These are phyloP conservation scores for Digitonthophagus gazella DNA, from an alignment of 2,888 invertebrate species.

Conservation along the genomic window DNA sequence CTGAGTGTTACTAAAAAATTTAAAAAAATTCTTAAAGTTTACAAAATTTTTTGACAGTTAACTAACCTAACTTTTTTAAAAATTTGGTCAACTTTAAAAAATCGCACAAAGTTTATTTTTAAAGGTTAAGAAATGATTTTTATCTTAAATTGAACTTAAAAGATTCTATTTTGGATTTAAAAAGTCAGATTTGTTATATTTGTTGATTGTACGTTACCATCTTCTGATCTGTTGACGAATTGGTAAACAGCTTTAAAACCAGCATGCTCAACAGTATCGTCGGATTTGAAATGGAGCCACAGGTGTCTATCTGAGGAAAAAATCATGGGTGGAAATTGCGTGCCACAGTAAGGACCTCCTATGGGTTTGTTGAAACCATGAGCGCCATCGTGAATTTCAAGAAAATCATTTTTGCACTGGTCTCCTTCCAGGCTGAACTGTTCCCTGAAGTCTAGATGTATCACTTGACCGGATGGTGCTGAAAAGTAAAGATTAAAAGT, in stretches of 20 bases:
- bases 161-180: no score
- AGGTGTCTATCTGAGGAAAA: constrained; percentile 71
- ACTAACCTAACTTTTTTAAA: no score
- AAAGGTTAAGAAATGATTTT: no score
- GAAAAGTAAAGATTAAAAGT: constrained; percentile 36
- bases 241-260: constrained; percentile 79
- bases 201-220: constrained; percentile 56
- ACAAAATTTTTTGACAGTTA: no score
- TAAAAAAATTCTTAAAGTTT: no score
- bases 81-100: no score
- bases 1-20: no score
- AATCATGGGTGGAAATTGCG: constrained; percentile 69
- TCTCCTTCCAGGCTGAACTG: constrained; percentile 71
- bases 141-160: no score
- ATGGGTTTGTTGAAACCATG: constrained; percentile 70
- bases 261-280: constrained; percentile 74
- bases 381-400: constrained; percentile 80
- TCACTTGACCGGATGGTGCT: constrained; percentile 62
- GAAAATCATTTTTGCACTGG: constrained; percentile 74
- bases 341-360: constrained; percentile 67
- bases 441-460: constrained; percentile 78
- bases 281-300: constrained; percentile 78
- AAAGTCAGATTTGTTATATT: no score
- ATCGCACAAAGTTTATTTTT: no score
- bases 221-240: constrained; percentile 59